A percentile compares a stretch with the other conserved stretches of the same genome.
phyloP scores from a whole-genome alignment of 2,888 invertebrate species.

The Phyllotreta striolata region DNA sequence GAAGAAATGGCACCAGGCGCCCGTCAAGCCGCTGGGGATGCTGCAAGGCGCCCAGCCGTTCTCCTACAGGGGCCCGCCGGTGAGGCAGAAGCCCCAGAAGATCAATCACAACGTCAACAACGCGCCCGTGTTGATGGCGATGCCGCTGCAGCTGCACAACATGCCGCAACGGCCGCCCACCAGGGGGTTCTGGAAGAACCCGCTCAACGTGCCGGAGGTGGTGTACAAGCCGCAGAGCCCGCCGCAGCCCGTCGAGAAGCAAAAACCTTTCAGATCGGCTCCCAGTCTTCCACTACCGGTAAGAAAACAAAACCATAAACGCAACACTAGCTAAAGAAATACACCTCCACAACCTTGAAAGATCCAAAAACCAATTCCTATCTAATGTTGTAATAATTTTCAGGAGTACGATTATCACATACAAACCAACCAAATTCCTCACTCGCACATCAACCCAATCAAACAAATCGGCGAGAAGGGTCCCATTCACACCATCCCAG shows the following conservation, averaged over 20 bases:
- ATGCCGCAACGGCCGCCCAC: slow-evolving; percentile 41
- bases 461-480: slow-evolving; percentile 66
- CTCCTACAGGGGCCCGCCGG: slow-evolving; percentile 14
- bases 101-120: slow-evolving; percentile 13
- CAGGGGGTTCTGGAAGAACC: slow-evolving; percentile 50
- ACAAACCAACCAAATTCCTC: slow-evolving; percentile 57
- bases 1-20: slow-evolving; percentile 51
- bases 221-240: slow-evolving; percentile 31
- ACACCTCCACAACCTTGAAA: not conserved
- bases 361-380: not conserved
- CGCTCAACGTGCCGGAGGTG: slow-evolving; percentile 34
- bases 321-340: not conserved
- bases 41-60: slow-evolving; percentile 4
- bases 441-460: slow-evolving; percentile 53
- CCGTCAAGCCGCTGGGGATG: slow-evolving; percentile 1
- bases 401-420: slow-evolving; percentile 57
- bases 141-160: slow-evolving; percentile 24
- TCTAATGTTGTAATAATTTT: slow-evolving; percentile 9
- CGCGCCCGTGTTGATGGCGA: slow-evolving; percentile 20
- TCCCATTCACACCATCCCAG: slow-evolving; percentile 86
- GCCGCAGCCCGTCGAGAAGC: slow-evolving; percentile 39
- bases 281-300: slow-evolving; percentile 47
- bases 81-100: slow-evolving; percentile 16
- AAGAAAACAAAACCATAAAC: not conserved
- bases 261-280: slow-evolving; percentile 48